Base-by-base conservation (phyloP, 2,113 vertebrate species). In the Dicerorhinus sumatrensis region DNA sequence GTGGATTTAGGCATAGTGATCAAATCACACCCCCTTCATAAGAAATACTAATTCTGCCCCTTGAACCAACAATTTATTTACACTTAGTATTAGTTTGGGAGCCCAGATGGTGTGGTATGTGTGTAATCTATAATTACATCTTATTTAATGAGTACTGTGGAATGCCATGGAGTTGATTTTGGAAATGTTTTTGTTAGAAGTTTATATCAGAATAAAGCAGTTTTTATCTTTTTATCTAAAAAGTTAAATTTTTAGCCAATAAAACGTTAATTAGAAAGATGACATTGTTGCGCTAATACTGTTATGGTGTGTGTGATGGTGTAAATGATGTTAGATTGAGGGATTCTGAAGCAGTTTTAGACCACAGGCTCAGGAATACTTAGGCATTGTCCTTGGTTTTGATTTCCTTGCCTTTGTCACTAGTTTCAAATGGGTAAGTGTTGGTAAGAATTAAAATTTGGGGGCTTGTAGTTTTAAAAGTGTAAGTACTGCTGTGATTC, bases 151-250 rank as follows among this genome's bases (percentile, higher is more conserved):
- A 72, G 7, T 92, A 48, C 39, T 82, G n/a, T 95, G 70, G 31
- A 33, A 21, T 94, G 46, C 67, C 62, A 70, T 56, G 79, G 79
- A 36, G 39, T 80, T 93, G 51, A 46, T 67, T 89, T 82, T 93
- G 20, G 60, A 91, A 85, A 56, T 95, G 21, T 58, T 56, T 96
- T 84, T 65, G 42, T 89, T 94, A 90, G 33, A 67, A 58, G 27
- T 75, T 92, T 92, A 33, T 77, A 58, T 36, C 51, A 80, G 63
- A 92, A 70, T 83, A 79, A 92, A 94, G 60, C 25, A 90, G 25
- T 23, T 33, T 77, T 10, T 85, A 54, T 62, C 14, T 73, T 54
- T 75, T 51, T 42, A 36, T 85, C 27, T 60, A 36, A 67, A 75
- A 72, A n/a, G 23, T 31, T 46, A 88, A 54, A 36, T 48, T 95